Base-by-base conservation (phyloP, 64 coral and sea anemone genomes). In the Montipora foliosa region DNA sequence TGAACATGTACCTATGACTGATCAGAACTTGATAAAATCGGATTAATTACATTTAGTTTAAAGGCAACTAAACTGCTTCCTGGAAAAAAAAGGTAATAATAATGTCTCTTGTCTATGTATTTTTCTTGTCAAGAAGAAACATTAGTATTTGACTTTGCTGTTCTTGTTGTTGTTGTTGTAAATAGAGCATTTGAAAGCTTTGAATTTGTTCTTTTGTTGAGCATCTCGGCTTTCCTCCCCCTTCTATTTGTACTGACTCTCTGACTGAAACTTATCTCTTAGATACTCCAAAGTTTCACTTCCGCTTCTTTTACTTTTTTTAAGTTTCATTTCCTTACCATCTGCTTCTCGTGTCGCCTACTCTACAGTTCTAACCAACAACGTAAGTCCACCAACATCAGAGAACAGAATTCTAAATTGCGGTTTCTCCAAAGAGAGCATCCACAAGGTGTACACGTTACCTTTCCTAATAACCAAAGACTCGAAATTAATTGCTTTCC, bases 201-300 rank as follows among this genome's bases (percentile, higher is more conserved):
- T 22, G 37, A 44, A 22, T 75, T 22, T 44, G n/a, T 75, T 89
- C 48, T 81, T 50, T 13, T 81, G 79, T 22, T 51, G 50, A 3
- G 44, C 79, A 50, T 57, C 50, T 21, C n/a, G 22, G 48, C 49
- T 59, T 21, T 53, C 79, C 11, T 53, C 16, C 47, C 17, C 49
- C 48, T 81, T 50, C 49, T 76, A 29, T 49, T 74, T 77, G 19
- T 75, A 50, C 49, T 89, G 15, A 15, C 44, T 20, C 59, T 81
- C 79, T 22, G 17, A 21, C 59, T 81, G 25, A 22, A 59, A 81
- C 49, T 22, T 59, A 22, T 81, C 79, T 81, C 75, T 77, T 77
- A 77, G 75, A 77, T 77, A 77, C 47, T 20, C 75, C 75, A 77
- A 48, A 14, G 75, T 77, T 44, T 77, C 75, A 45, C 47, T 77